Base-by-base conservation (phyloP, 2,797 vertebrate species). In the Phalanger gymnotis region DNA sequence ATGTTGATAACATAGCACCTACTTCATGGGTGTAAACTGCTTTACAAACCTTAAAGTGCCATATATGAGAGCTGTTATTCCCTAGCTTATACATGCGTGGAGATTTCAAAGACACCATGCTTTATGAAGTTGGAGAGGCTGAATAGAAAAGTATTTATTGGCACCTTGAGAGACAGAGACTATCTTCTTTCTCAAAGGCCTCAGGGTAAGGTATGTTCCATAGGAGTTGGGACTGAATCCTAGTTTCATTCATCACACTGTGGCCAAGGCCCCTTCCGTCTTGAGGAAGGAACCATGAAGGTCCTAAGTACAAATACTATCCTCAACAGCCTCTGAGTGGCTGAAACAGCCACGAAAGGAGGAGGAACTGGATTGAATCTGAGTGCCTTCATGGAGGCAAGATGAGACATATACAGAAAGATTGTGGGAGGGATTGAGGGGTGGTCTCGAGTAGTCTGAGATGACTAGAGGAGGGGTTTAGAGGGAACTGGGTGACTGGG, bases 51-150 rank as follows among this genome's bases (percentile, higher is more conserved):
- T 73, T 66, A 34, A 66, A 66, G 28, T 66, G 34, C 30, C 34
- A n/a, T 31, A 19, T 16, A 5, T 16, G 61, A 66, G 31, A n/a
- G 56, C 56, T 66, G n/a, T n/a, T 5, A 34, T n/a, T 66, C 61
- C 61, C 13, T 66, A 66, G 34, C 34, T 66, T 5, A n/a, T 19
- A 66, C 5, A 66, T 19, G n/a, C 54, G 34, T 55, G 54, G 95
- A 95, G 52, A 94, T 73, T 96, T n/a, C 93, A 94, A 97, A 96
- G 90, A 73, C 93, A 52, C 47, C 58, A 9, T 66, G 91, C 90
- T 91, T 95, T 94, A 40, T 40, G 54, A 54, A 31, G 25, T 54
- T 94, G 51, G 30, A 96, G 94, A 96, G 34, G 31, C 94, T 53
- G 58, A 93, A 4, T 95, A 61, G 95, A 93, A 97, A 96, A 53